Base-by-base conservation (phyloP, 2,888 invertebrate genomes). In the Graphium colonna region DNA sequence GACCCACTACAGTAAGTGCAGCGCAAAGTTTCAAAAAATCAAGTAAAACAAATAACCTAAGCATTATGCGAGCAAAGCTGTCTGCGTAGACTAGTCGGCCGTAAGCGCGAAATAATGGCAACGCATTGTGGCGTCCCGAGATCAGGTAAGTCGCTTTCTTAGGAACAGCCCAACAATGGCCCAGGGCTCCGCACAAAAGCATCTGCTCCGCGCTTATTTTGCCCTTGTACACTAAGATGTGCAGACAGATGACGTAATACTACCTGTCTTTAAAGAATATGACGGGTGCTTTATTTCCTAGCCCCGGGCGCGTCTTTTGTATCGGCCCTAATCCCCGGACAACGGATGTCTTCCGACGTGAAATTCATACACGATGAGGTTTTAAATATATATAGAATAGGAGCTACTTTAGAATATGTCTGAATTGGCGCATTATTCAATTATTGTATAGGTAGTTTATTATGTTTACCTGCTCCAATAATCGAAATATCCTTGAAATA, bases 121-220 rank as follows among this genome's bases (percentile, higher is more conserved):
- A 78, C 66, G 77, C 65, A 82, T 82, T 84, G 82, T 83, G 73
- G 73, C 78, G 72, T 75, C 76, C 72, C 59, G 69, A 75, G 79
- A 81, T 82, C 79, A 77, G 78, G 77, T 79, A 86, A 87, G 82
- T 77, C 77, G 82, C 80, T 82, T 82, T 81, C 82, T 81, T 73
- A 63, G 67, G 68, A 77, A 69, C 62, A 74, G 73, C 75, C 65
- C 62, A 60, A 88, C 85, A 87, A 87, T 82, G 63, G 81, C 65
- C 76, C 73, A 72, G 69, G 74, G 81, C 82, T 84, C 82, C 78
- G 75, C 81, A 85, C 82, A 87, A 86, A 82, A 82, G 79, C 79
- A 82, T 78, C 79, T 77, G 75, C 69, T 74, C 71, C 70, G 65
- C 70, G 76, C 77, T 77, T 79, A 80, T 78, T 81, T 77, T 78